Percentiles rank a stretch among this genome's conserved stretches.
These are phyloP conservation scores for Orthonychiurus folsomi DNA, from an alignment of 2,888 invertebrate genomes.

Conservation along the genomic window DNA sequence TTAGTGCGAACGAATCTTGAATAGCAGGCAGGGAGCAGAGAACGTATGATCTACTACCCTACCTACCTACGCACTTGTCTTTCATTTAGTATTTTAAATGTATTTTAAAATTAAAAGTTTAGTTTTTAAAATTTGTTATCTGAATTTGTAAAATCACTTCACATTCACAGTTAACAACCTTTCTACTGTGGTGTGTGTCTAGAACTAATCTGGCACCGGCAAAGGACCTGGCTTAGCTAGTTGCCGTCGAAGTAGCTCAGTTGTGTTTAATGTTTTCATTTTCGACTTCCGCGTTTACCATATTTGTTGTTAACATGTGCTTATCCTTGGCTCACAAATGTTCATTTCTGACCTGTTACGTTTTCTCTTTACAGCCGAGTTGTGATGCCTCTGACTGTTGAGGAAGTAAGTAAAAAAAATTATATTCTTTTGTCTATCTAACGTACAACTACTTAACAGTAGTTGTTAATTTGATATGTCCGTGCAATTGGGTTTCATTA, in stretches of 20 bases:
- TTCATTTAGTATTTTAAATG: too few relatives aligned
- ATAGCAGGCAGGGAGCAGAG: too few relatives aligned
- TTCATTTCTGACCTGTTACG: not conserved
- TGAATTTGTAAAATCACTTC: not conserved
- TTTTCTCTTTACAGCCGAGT: conserved; percentile 66
- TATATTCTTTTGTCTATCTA: not conserved
- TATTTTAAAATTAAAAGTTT: not conserved
- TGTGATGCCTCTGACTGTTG: conserved; percentile 88
- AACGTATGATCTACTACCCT: too few relatives aligned
- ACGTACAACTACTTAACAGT: too few relatives aligned
- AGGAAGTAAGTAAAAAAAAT: conserved; percentile 66
- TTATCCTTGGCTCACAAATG: not conserved
- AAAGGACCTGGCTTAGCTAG: too few relatives aligned
- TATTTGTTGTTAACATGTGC: not conserved
- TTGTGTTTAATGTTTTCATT: conserved; percentile 1
- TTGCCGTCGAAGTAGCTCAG: not conserved
- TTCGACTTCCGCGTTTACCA: not conserved
- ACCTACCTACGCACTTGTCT: too few relatives aligned
- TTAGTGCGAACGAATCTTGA: too few relatives aligned
- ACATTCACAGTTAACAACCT: not conserved
- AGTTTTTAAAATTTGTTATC: not conserved
- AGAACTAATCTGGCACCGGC: too few relatives aligned
- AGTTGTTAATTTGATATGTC: too few relatives aligned
- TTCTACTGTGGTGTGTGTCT: too few relatives aligned
- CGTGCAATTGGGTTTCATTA: too few relatives aligned